Base-by-base conservation (phyloP, 2,113 vertebrate genomes). In the Pteronura brasiliensis region DNA sequence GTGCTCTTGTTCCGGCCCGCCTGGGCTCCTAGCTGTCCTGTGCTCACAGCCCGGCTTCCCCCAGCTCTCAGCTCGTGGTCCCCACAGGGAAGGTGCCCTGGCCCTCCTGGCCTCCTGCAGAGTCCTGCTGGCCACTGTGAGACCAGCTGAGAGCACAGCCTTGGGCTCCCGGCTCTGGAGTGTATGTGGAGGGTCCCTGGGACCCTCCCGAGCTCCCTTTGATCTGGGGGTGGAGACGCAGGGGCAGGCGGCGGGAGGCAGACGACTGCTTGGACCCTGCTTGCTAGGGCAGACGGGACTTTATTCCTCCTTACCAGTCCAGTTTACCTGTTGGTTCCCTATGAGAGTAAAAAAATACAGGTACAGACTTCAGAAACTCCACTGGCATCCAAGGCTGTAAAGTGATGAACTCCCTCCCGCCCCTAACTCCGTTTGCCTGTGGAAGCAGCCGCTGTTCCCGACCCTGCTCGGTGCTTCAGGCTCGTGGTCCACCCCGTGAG, bases 351-450 rank as follows among this genome's bases (percentile, higher is more conserved):
- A 23, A 34, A 65, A 18, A 2, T 1, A 6, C 1, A 3, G 1
- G 6, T 7, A 0, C 6, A 7, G 9, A 7, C 42, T 55, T 88
- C 5, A 34, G 83, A 76, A 36, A 4, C 36, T 31, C 36, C 21
- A 4, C 3, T 47, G 29, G 4, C 6, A 2, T 21, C 23, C 1
- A 42, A n/a, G 17, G 12, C 39, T 42, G 0, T 1, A 6, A 27
- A 89, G 63, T 21, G 59, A 2, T 8, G 1, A 18, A 15, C 47
- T 34, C 18, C 61, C 27, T 39, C 31, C 25, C 11, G 1, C 47
- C 49, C 57, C 31, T 1, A 1, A 18, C 25, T 80, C 42, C 63
- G 1, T 27, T 13, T n/a, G 27, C 31, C 27, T 21, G 20, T 36
- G 20, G 69, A 72, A 31, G 52, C 6, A 13, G n/a, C 71, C 23